Base-by-base conservation (phyloP, 2,797 vertebrate genomes). In the Danio jaintianensis region DNA sequence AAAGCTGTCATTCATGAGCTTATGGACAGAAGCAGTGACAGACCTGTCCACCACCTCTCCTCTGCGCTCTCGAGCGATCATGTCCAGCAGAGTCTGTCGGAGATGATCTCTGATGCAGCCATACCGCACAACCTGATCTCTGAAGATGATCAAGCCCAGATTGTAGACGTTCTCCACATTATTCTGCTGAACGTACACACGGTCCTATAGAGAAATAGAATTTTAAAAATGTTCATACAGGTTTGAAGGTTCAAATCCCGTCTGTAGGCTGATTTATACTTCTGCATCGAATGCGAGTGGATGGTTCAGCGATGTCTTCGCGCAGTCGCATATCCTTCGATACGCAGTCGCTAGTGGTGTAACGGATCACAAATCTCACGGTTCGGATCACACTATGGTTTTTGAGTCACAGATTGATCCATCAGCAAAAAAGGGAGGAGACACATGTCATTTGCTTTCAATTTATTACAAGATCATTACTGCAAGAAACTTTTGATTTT, bases 101-200 rank as follows among this genome's bases (percentile, higher is more conserved):
- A 99, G 93, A 87, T 99, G 98, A 91, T 99, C 96, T 86, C 96
- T 93, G 88, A 99, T 98, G 86, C 96, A 97, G 70, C 96, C 96
- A 0, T 99, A 97, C 67, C 97, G 96, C 12, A 99, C 96, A 20
- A 99, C 97, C 90, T 98, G 97, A 90, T 99, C 97, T 87, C 97
- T 95, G 91, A 99, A 99, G 92, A 99, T 98, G 84, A 98, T 98
- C 90, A 99, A 94, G 84, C 98, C 98, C 76, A 99, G 92, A 90
- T 98, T 99, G 93, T 98, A 99, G 85, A 99, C 98, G 73, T 98
- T 98, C 90, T 99, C 96, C 90, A 98, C 96, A 0, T 98, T 98
- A 89, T 98, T 98, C 87, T 99, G 97, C 82, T 98, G 97, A 85
- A 99, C 97, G 76, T 98, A 99, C 20, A 99, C 97, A 77, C 97